Base-by-base conservation (phyloP, 30 jellyfish, hydroid and myxozoan genomes). In the Aurelia sp. region DNA sequence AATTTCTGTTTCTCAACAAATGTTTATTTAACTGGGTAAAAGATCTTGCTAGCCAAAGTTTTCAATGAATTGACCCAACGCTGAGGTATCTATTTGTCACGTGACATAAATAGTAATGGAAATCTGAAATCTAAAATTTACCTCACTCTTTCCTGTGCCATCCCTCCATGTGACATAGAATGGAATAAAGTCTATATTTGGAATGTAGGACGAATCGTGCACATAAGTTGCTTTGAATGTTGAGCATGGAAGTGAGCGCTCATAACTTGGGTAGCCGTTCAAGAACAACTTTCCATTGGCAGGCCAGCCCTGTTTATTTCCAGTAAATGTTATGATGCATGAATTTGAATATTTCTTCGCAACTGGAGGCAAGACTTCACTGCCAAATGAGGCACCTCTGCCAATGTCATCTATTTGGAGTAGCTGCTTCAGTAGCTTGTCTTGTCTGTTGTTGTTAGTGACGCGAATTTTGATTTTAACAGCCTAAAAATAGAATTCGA, bases 161-260 rank as follows among this genome's bases (percentile, higher is more conserved):
- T 50, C 60, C 1, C 51, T 65, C 70, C 76, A 67, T 21, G 63
- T 9, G 18, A 86, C 17, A 38, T 4, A 5, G 19, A 87, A 76
- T 7, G 96, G 88, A 20, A 87, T 44, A 38, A 19, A 87, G 60
- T 87, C 96, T 7, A 52, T 53, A 47, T 70, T 87, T 19, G 96
- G 96, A 13, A 74, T 68, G 24, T 75, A 63, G 1, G 90, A 61
- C 20, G 85, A 85, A 69, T 87, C 96, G 68, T 87, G 96, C 17
- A 72, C n/a, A 35, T 87, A 87, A 40, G 82, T 76, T n/a, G 84
- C 89, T 10, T 50, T 74, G 86, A 87, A 87, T 3, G 40, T 57
- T 67, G 47, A 8, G 77, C 97, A 88, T 17, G 55, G 55, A 44
- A 22, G 27, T 60, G 81, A 59, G 11, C 67, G 51, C 35, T 58